Conservation (phyloP, 1,140 invertebrate genomes). For the Drosophila murphyi region DNA sequence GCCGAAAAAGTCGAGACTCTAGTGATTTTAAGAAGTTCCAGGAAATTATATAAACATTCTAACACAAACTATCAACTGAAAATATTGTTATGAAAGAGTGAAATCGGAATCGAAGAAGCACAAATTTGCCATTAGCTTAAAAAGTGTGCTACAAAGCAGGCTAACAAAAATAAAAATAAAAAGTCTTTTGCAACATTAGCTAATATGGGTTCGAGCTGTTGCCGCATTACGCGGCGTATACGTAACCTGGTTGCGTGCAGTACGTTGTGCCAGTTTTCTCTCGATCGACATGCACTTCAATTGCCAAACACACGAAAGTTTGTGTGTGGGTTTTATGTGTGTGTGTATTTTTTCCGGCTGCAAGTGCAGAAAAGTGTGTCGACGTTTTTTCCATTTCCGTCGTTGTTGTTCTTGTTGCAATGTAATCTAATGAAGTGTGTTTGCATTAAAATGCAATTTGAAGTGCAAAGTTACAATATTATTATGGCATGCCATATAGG, state of each 20-base stretch:
- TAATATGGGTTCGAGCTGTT: slow-evolving; percentile 56
- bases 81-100: too few species aligned
- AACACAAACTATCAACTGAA: too few species aligned
- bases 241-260: slow-evolving; percentile 55
- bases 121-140: too few species aligned
- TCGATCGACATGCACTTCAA: slow-evolving; percentile 79
- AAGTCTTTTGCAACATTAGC: slow-evolving; percentile 60
- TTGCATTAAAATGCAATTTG: slow-evolving; percentile 83
- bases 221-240: slow-evolving; percentile 61
- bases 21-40: not conserved
- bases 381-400: slow-evolving; percentile 74
- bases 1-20: too few species aligned
- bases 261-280: slow-evolving; percentile 69
- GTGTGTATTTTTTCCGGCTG: slow-evolving; percentile 55
- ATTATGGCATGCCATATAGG: slow-evolving; percentile 56
- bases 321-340: slow-evolving; percentile 13
- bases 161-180: slow-evolving; percentile 4
- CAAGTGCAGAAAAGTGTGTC: slow-evolving; percentile 74
- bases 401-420: slow-evolving; percentile 43
- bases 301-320: slow-evolving; percentile 54
- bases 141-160: not conserved
- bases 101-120: too few species aligned
- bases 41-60: too few species aligned
- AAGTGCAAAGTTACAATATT: slow-evolving; percentile 82
- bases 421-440: slow-evolving; percentile 80